Percentiles rank a stretch among this genome's conserved stretches.
Conservation (phyloP, 1,140 invertebrate genomes). For the Drosophila lini region DNA sequence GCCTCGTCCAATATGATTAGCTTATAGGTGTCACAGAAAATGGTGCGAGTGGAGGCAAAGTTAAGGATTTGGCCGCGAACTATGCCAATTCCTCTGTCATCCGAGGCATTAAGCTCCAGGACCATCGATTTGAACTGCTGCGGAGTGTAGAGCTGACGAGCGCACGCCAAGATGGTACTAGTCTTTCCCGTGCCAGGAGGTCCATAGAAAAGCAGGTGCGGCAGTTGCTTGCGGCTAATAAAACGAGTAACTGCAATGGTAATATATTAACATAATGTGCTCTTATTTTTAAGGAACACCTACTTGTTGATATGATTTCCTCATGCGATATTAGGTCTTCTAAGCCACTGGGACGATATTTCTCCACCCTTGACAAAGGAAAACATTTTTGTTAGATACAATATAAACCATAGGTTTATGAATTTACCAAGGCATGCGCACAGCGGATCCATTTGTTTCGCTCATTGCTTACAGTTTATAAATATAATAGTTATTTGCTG, state of each 20-base stretch:
- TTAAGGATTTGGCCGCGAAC: conserved; percentile 98
- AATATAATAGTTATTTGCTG: not conserved
- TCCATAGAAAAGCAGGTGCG: conserved; percentile 99
- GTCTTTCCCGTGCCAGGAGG: conserved; percentile 99
- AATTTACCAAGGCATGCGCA: conserved; percentile 72
- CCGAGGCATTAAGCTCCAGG: conserved; percentile 98
- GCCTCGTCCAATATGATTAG: conserved; percentile 99
- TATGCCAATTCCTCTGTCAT: conserved; percentile 99
- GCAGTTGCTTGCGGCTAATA: conserved; percentile 95
- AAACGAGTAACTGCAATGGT: conserved; percentile 93
- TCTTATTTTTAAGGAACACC: conserved; percentile 76
- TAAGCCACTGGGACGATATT: conserved; percentile 96
- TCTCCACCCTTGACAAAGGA: conserved; percentile 94
- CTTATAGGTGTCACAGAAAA: conserved; percentile 97
- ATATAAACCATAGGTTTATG: not conserved
- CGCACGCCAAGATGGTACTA: conserved; percentile 98
- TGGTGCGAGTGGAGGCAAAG: conserved; percentile 98
- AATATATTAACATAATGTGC: not conserved
- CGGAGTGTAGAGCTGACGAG: conserved; percentile 95
- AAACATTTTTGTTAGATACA: not conserved
- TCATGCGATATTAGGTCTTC: conserved; percentile 98
- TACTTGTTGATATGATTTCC: conserved; percentile 98
- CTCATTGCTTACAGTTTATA: conserved; percentile 34
- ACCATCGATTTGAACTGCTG: conserved; percentile 89
- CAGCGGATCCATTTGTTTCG: conserved; percentile 54